Evolutionary conservation across 2,113 vertebrate genomes (phyloP), one percentile per base, ranked within the genome.

Genomic region (Peromyscus californicus): DNA sequence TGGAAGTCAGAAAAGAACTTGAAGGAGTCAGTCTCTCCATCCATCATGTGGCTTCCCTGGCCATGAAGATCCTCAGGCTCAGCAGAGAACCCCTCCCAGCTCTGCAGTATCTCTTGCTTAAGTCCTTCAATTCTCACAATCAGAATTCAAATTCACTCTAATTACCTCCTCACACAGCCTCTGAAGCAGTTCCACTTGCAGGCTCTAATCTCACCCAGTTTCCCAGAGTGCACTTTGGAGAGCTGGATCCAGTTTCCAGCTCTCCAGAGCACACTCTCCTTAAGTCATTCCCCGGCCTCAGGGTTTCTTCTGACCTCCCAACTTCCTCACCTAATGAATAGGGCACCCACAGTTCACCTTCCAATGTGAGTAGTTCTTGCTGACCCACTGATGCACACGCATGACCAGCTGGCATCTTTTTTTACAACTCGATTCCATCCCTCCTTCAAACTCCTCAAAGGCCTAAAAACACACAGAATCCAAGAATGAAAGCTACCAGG

Each of bases 371-470:
- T 59, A 13, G 0, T 89, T 63, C 70, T 48, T 74, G 36, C 80
- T 83, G 69, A 78, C 24, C 70, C 45, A 22, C 3, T 21, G 48
- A 26, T 33, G 31, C 29, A 57, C 36, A 85, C 9, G 54, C 67
- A 87, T 57, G 8, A 65, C 88, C 24, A 83, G 54, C 24, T 83
- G 13, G 67, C 54, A 80, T 24, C 26, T 61, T 26, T 76, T 48
- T 57, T 82, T 57, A 63, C 54, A 85, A 51, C 59, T 91, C 57
- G 63, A 24, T 65, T 94, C 45, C 48, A 22, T 39, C 79, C 36
- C 12, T 59, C n/a, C 36, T 96, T 94, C 74, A 70, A 31, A 80
- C 87, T 19, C 31, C 17, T 85, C 85, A n/a, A 95, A 87, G 72
- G 29, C 39, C 61, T 59, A 90, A 93, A 83, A 69, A 87, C 13